Conservation (phyloP, 1,140 invertebrate species). For the Drosophila erecta region DNA sequence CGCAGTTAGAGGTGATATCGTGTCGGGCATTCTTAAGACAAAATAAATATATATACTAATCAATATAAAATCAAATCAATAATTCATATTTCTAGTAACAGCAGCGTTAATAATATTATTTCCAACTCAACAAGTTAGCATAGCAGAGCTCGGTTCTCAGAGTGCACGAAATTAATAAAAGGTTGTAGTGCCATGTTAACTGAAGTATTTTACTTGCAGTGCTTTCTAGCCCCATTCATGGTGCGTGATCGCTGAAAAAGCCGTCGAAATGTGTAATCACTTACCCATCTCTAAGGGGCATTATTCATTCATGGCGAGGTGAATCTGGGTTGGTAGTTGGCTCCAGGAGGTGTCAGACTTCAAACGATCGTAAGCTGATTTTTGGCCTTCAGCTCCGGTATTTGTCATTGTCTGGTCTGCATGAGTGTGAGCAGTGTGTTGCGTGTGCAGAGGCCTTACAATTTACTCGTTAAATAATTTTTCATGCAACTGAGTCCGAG, state of each 20-base stretch:
- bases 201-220: not conserved
- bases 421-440: not conserved
- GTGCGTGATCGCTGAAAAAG: constrained; percentile 20
- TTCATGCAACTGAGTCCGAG: constrained; percentile 57
- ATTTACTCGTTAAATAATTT: constrained; percentile 67
- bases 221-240: constrained; percentile 6
- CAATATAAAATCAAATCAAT: no score
- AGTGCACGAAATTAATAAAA: no score
- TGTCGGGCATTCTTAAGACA: not conserved
- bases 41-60: not conserved
- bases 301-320: constrained; percentile 52
- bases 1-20: constrained; percentile 5
- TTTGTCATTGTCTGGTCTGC: constrained; percentile 55
- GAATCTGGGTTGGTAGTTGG: constrained; percentile 32
- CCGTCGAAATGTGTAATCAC: constrained; percentile 40
- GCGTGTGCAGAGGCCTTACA: constrained; percentile 36
- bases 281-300: constrained; percentile 42
- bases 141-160: no score
- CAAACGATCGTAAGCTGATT: constrained; percentile 76
- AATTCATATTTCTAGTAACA: no score
- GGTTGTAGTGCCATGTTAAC: not conserved
- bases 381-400: constrained; percentile 67
- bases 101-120: no score
- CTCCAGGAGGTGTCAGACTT: constrained; percentile 51
- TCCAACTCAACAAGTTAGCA: no score